These are phyloP conservation scores for Drosophila albomicans DNA, from an alignment of 1,140 invertebrate species.

Conservation along the genomic window DNA sequence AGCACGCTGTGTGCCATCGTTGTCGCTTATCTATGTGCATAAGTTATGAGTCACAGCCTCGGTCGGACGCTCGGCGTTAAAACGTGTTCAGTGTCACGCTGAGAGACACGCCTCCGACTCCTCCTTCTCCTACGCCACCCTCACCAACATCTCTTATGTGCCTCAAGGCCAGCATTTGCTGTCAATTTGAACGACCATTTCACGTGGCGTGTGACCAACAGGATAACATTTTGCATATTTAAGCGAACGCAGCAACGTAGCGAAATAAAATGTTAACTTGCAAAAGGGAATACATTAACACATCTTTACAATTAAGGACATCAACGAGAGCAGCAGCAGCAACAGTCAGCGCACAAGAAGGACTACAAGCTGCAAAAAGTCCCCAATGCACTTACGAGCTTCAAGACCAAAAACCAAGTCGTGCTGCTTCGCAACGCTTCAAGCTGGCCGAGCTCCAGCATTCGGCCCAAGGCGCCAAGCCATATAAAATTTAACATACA, in stretches of 20 bases:
- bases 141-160: not conserved
- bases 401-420: slow-evolving; percentile 30
- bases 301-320: slow-evolving; percentile 78
- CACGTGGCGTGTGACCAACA: slow-evolving; percentile 35
- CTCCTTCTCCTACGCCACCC: not conserved
- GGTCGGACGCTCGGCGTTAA: slow-evolving; percentile 58
- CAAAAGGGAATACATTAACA: slow-evolving; percentile 82
- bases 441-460: not conserved
- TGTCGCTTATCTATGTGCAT: slow-evolving; percentile 81
- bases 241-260: slow-evolving; percentile 53
- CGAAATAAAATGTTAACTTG: slow-evolving; percentile 77
- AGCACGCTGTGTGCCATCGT: slow-evolving; percentile 24
- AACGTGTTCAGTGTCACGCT: slow-evolving; percentile 78
- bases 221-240: slow-evolving; percentile 60
- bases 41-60: slow-evolving; percentile 67
- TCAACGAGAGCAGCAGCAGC: slow-evolving; percentile 26
- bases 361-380: slow-evolving; percentile 17
- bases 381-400: slow-evolving; percentile 68
- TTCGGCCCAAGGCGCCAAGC: slow-evolving; percentile 15
- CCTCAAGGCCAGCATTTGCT: slow-evolving; percentile 24
- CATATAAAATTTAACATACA: slow-evolving; percentile 55
- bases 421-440: slow-evolving; percentile 16
- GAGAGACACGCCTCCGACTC: slow-evolving; percentile 26
- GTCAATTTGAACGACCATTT: slow-evolving; percentile 43
- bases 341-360: not conserved